These are phyloP conservation scores for Sinohyriopsis cumingii DNA, from an alignment of 2,888 invertebrate species.

Conservation along the genomic window DNA sequence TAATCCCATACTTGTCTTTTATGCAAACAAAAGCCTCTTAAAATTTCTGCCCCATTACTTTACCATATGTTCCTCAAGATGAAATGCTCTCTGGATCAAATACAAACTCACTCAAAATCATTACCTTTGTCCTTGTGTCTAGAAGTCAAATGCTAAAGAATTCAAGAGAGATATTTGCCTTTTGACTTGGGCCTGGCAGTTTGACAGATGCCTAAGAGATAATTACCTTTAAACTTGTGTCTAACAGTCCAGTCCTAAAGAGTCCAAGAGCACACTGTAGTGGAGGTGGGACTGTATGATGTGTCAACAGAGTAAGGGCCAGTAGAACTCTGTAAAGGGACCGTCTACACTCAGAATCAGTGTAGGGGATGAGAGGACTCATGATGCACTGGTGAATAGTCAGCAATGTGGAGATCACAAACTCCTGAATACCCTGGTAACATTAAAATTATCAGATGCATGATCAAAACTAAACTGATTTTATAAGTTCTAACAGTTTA, in stretches of 20 bases:
- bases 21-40: too few species aligned
- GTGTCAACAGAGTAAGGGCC: slow-evolving; percentile 28
- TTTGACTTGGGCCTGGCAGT: slow-evolving; percentile 12
- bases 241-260: slow-evolving; percentile 31
- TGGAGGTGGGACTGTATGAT: slow-evolving; percentile 34
- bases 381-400: slow-evolving; percentile 24
- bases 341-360: slow-evolving; percentile 22
- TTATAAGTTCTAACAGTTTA: too few species aligned
- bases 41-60: too few species aligned
- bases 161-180: slow-evolving; percentile 28
- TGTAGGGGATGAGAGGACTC: slow-evolving; percentile 35
- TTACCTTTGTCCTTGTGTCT: not conserved
- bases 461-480: too few species aligned
- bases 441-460: not conserved
- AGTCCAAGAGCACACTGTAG: slow-evolving; percentile 38
- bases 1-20: too few species aligned
- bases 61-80: too few species aligned
- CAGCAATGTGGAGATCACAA: slow-evolving; percentile 26
- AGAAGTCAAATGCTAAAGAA: slow-evolving; percentile 31
- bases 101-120: too few species aligned
- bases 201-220: slow-evolving; percentile 11
- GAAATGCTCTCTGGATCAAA: too few species aligned
- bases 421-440: slow-evolving; percentile 35
- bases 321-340: slow-evolving; percentile 36
- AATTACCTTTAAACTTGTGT: slow-evolving; percentile 35